A percentile compares a stretch with the other conserved stretches of the same genome.
Evolutionary conservation across 2,113 vertebrate genomes (phyloP).

Genomic region (Heterochromis multidens): DNA sequence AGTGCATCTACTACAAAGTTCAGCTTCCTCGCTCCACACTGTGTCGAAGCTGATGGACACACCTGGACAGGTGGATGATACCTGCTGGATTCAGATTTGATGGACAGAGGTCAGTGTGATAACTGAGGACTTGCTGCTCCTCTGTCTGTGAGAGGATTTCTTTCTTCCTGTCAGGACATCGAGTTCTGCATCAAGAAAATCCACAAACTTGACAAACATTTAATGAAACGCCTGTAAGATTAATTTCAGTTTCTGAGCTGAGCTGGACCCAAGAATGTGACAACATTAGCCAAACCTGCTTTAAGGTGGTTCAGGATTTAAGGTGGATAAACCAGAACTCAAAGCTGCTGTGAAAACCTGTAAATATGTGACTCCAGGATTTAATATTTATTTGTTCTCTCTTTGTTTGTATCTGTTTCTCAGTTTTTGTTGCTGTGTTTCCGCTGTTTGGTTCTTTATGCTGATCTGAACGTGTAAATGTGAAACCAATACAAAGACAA

Average conservation of each 20-base stretch:
- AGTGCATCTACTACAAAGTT: constrained; percentile 3
- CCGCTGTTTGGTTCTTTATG: no score
- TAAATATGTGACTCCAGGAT: not conserved
- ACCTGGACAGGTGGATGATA: not conserved
- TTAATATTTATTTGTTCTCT: not conserved
- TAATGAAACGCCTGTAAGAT: not conserved
- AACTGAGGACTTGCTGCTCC: not conserved
- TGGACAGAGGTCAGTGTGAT: not conserved
- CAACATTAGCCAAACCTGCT: not conserved
- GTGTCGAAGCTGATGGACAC: not conserved
- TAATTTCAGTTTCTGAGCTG: not conserved
- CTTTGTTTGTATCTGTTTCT: not conserved
- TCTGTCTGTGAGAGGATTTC: accelerated
- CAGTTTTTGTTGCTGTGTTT: not conserved
- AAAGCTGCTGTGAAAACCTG: not conserved
- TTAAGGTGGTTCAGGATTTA: not conserved
- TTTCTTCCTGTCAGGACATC: not conserved
- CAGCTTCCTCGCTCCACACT: not conserved
- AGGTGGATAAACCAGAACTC: not conserved
- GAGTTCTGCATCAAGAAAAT: not conserved
- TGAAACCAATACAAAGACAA: no score
- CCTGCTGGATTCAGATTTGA: not conserved
- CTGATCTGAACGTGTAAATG: no score
- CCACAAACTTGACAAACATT: not conserved
- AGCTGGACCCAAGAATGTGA: not conserved